A percentile compares a stretch with the other conserved stretches of the same genome.
These are phyloP conservation scores for Callocephalon fimbriatum DNA, from an alignment of 2,113 vertebrate genomes.

Conservation along the genomic window DNA sequence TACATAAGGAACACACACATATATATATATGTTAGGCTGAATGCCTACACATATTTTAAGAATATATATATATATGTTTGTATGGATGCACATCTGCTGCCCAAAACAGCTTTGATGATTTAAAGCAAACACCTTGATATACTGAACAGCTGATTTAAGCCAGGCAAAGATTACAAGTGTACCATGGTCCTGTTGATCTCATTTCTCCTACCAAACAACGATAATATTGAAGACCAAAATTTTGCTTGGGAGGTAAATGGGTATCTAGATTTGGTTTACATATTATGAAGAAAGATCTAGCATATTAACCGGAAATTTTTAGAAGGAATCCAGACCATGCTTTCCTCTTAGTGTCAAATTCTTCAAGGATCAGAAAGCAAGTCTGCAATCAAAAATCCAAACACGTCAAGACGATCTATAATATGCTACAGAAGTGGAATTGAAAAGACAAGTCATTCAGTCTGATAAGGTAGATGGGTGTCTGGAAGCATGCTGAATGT, in stretches of 20 bases:
- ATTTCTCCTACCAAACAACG: not conserved
- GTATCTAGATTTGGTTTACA: not conserved
- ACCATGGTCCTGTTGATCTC: not conserved
- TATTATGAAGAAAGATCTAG: not conserved
- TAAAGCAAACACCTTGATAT: not conserved
- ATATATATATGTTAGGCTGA: not conserved
- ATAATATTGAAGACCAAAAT: not conserved
- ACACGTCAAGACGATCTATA: not conserved
- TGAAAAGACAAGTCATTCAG: not conserved
- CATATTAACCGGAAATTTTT: not conserved
- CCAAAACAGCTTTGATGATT: not conserved
- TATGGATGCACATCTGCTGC: not conserved
- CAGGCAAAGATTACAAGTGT: not conserved
- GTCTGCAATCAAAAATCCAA: constrained; percentile 2
- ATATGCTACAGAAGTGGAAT: not conserved
- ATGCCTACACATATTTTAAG: not conserved
- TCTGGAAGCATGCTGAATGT: constrained; percentile 12
- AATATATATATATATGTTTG: not conserved
- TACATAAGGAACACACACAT: not conserved
- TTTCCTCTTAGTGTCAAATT: not conserved
- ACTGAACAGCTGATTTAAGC: not conserved
- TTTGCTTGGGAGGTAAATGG: not conserved
- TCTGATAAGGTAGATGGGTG: not conserved
- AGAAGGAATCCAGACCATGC: not conserved
- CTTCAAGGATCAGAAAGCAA: not conserved